Evolutionary conservation across 1,140 invertebrate species (phyloP), one percentile per base, ranked within the genome.

Genomic region (Drosophila asahinai): DNA sequence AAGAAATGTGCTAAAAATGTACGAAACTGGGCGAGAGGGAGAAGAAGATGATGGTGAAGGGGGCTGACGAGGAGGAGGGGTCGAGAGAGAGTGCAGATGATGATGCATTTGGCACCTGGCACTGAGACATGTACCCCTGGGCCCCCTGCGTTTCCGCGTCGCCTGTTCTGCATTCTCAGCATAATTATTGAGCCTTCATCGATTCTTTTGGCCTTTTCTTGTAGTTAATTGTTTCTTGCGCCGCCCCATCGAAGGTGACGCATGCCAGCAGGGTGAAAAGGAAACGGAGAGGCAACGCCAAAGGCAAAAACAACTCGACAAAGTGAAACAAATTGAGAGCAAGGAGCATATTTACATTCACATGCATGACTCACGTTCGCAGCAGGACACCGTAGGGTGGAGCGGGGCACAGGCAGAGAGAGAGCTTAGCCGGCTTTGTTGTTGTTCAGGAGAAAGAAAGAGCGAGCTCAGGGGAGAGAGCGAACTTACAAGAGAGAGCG

Each of bases 1-100:
- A 81, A 58, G 57, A 89, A 84, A 84, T 84, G 83, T 87, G 83
- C 83, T 87, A 87, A 87, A 87, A 87, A 87, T 87, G 77, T 87
- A 84, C 83, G 84, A 82, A 83, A 83, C 76, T 83, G 86, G 59
- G 59, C 43, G 55, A 25, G 30, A 47, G 45, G 38, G 36, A 43
- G 36, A 40, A 22, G 6, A 11, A 40, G 54, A 57, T 40, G 54
- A 19, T 36, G 33, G 30, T 15, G 22, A 12, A 33, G 33, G n/a
- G 19, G 38, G 27, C 52, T 11, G 22, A 14, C 45, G 30, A 15
- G 36, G n/a, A 11, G 58, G 52, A 47, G 36, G 38, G 25, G 43
- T 12, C 5, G 54, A 11, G 30, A 55, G 52, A 49, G 55, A 22
- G 36, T n/a, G 67, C 58, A 71, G 68, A 60, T 84, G 67, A 82